phyloP scores from a whole-genome alignment of 2,113 vertebrate genomes.

The Cariama cristata region DNA sequence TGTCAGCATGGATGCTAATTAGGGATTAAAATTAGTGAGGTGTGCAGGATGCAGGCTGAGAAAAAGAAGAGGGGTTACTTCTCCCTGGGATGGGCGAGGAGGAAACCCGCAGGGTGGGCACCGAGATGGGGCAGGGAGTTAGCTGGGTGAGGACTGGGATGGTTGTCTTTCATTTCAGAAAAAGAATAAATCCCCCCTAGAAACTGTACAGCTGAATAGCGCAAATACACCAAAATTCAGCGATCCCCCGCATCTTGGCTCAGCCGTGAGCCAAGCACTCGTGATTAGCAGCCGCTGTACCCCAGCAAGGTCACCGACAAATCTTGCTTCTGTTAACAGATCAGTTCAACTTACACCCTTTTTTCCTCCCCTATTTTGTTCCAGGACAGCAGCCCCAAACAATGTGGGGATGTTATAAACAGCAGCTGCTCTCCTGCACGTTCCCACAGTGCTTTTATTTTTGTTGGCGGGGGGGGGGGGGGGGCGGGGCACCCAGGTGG shows the following conservation, averaged over 20 bases:
- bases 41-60: not conserved
- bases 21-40: not conserved
- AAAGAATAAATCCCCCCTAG: not conserved
- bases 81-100: not conserved
- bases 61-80: not conserved
- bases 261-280: not conserved
- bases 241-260: rapidly evolving
- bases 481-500: too few relatives aligned
- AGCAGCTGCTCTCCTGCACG: not conserved
- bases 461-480: too few relatives aligned
- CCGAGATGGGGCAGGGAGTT: not conserved
- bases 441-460: not conserved
- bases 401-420: not conserved
- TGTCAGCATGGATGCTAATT: rapidly evolving
- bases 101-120: not conserved
- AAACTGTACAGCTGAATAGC: not conserved
- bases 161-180: not conserved
- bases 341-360: not conserved
- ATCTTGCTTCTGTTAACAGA: not conserved
- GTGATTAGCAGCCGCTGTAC: not conserved
- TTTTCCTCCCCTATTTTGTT: not conserved
- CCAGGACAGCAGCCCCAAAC: conserved; percentile 39
- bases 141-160: not conserved
- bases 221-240: not conserved
- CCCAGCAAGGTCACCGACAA: conserved; percentile 20